Evolutionary conservation across 1,140 invertebrate genomes (phyloP), one percentile per base, ranked within the genome.

Genomic region (Asbolus verrucosus): DNA sequence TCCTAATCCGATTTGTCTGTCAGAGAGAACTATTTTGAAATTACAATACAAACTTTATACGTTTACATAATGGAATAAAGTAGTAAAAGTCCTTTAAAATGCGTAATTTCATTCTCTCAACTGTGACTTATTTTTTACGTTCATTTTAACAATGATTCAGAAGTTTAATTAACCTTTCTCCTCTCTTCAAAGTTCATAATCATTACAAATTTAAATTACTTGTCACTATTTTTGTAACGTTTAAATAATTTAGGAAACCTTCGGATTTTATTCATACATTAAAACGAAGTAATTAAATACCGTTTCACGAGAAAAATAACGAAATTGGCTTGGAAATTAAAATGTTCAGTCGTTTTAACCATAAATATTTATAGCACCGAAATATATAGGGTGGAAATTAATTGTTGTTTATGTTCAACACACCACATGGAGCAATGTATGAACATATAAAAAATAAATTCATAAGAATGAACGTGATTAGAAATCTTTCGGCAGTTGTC

Each of bases 151-250:
- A 13, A 54, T 36, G 33, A 36, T 54, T 27, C 19, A 27, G n/a
- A 24, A 54, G 46, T 27, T 54, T 54, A 54, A 54, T 54, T 54
- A 54, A 54, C 19, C 46, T 54, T 13, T n/a, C n/a, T 54, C 0
- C 21, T 14, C 19, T 27, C 11, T 27, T 54, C 19, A 54, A 36
- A 54, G 8, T 54, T 54, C 46, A 54, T 24, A 21, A 54, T 27
- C 46, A 54, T 54, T 54, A 54, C 46, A 54, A 54, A 54, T 54
- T 54, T 54, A 54, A 54, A 54, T 54, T 54, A 54, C 24, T 11
- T 54, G 19, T 54, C 21, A 31, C 46, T 54, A 54, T 54, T 54
- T 54, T 54, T 54, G 46, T 31, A 54, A 24, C 8, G 46, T 1
- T n/a, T 54, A 21, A 27, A n/a, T 54, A 19, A 54, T 30, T 54